Conservation (phyloP, 1,140 invertebrate genomes). For the Drosophila nannoptera region DNA sequence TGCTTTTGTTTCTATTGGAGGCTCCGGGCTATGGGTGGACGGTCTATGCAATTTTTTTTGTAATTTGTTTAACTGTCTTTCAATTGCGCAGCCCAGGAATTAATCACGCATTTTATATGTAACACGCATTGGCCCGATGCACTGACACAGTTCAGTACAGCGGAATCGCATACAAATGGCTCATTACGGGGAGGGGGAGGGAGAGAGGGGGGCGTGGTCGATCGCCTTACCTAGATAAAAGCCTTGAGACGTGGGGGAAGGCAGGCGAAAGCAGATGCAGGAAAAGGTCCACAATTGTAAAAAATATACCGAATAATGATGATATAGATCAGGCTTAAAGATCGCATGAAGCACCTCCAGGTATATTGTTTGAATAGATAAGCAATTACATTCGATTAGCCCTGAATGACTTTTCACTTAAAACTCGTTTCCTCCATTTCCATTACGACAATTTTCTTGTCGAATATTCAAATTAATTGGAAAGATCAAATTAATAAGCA, state of each 20-base stretch:
- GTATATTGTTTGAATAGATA: too few species aligned
- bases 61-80: constrained; percentile 35
- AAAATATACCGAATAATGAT: too few species aligned
- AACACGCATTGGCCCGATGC: constrained; percentile 52
- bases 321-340: too few species aligned
- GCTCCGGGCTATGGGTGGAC: constrained; percentile 38
- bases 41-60: constrained; percentile 58
- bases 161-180: constrained; percentile 60
- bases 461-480: too few species aligned
- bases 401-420: too few species aligned
- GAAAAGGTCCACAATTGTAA: too few species aligned
- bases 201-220: background rate
- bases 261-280: background rate
- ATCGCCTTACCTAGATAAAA: background rate
- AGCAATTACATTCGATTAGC: too few species aligned
- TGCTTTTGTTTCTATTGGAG: constrained; percentile 27
- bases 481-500: too few species aligned
- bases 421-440: too few species aligned
- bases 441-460: too few species aligned
- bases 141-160: constrained; percentile 57
- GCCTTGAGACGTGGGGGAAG: background rate
- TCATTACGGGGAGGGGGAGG: constrained; percentile 29
- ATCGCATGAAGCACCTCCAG: too few species aligned
- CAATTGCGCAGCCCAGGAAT: constrained; percentile 47
- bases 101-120: constrained; percentile 53